Evolutionary conservation across 1,140 invertebrate species (phyloP), one percentile per base, ranked within the genome.

Genomic region (Maniola jurtina): DNA sequence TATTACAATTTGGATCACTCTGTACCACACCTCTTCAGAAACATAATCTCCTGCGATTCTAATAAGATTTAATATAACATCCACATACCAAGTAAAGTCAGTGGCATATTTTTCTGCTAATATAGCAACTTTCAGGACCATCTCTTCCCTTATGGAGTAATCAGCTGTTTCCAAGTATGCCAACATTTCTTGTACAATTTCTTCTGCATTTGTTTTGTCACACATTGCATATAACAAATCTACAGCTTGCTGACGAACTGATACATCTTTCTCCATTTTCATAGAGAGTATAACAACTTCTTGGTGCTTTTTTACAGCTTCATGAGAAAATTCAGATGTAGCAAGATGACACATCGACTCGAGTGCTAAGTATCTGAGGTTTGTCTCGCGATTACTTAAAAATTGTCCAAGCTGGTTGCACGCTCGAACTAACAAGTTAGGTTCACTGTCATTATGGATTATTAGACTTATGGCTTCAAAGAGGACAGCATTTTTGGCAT

Each of bases 151-250:
- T 79, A 99, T 99, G 15, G 99, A 99, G 91, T 99, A 99, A 92
- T 99, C 99, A 36, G 99, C 99, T 13, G 98, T 99, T 93, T 99
- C 99, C 65, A 99, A 92, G 89, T 99, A 99, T 80, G 98, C 97
- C 45, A 99, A 92, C 99, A 99, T 99, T 92, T 99, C 99, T 86
- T 98, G 97, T 3, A 99, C 99, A 88, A 99, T 99, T 92, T 99
- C 98, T 91, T 99, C 98, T 11, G 99, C 98, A 92, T 99, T 99
- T 61, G 97, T 98, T 79, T 99, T 97, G 90, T 99, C 99, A 92
- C 99, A 99, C 99, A 99, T 99, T 13, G 99, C 99, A 91, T 99
- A 99, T 0, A 99, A 89, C n/a, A 99, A 92, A 92, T 99, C 99
- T 2, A 99, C 98, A 54, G 99, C 99, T 84, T 99, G 95, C 81